Evolutionary conservation across 2,113 vertebrate genomes (phyloP).

Genomic region (Pipa parva): DNA sequence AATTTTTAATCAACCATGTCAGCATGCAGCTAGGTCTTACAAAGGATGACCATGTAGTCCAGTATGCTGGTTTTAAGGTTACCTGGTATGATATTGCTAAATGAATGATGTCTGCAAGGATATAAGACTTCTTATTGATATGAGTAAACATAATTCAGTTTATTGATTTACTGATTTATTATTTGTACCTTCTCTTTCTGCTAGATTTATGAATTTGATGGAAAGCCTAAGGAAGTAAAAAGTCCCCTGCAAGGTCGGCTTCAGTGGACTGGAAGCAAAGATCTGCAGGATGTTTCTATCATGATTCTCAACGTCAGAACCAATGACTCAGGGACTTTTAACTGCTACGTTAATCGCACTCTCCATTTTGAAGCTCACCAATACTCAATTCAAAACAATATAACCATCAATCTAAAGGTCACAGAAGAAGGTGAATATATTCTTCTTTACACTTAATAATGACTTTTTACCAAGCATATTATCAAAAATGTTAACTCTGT

Average conservation of each 20-base stretch:
- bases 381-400: slow-evolving; percentile 55
- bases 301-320: slow-evolving; percentile 72
- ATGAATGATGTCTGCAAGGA: too few relatives aligned
- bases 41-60: too few relatives aligned
- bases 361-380: slow-evolving; percentile 80
- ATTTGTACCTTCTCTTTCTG: background rate
- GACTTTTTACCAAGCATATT: too few relatives aligned
- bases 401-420: slow-evolving; percentile 75
- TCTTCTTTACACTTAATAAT: background rate
- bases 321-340: slow-evolving; percentile 80
- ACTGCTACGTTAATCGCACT: slow-evolving; percentile 73
- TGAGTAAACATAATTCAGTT: too few relatives aligned
- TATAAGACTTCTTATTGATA: too few relatives aligned
- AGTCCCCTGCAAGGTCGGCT: slow-evolving; percentile 75
- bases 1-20: too few relatives aligned
- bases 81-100: too few relatives aligned
- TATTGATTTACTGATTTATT: too few relatives aligned
- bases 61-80: too few relatives aligned
- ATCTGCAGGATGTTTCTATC: slow-evolving; percentile 91
- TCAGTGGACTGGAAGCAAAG: slow-evolving; percentile 84
- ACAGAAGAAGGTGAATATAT: slow-evolving; percentile 69
- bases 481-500: too few relatives aligned
- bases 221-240: slow-evolving; percentile 46
- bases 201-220: slow-evolving; percentile 76
- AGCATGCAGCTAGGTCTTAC: too few relatives aligned